These are phyloP conservation scores for Epicauta chinensis DNA, from an alignment of 1,140 invertebrate species.

Conservation along the genomic window DNA sequence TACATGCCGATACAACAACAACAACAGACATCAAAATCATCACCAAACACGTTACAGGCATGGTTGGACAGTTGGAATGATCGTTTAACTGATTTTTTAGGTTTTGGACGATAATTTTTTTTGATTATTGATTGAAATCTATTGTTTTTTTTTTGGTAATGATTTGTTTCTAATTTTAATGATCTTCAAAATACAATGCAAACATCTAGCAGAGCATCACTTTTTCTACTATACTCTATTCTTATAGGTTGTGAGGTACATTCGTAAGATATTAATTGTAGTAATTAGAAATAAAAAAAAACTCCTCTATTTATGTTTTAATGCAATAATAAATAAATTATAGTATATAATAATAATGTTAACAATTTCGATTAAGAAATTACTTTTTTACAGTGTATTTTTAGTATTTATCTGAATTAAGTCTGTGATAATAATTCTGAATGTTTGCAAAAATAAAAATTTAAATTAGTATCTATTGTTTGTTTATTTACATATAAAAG, in stretches of 20 bases:
- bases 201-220: too few species aligned
- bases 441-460: slow-evolving; percentile 4
- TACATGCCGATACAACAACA: slow-evolving; percentile 56
- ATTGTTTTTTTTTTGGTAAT: too few species aligned
- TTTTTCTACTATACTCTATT: too few species aligned
- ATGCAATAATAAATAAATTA: slow-evolving; percentile 13
- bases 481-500: slow-evolving; percentile 12
- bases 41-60: not conserved
- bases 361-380: too few species aligned
- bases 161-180: too few species aligned
- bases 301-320: slow-evolving; percentile 8
- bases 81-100: slow-evolving; percentile 56
- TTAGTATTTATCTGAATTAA: slow-evolving; percentile 31
- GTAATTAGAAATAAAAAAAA: not conserved
- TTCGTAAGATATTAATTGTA: slow-evolving; percentile 13
- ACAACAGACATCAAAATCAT: slow-evolving; percentile 22
- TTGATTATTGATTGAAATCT: not conserved
- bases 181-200: too few species aligned
- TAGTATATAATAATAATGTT: not conserved
- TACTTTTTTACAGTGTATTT: slow-evolving; percentile 17
- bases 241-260: slow-evolving; percentile 12
- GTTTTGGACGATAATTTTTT: slow-evolving; percentile 44
- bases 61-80: slow-evolving; percentile 59
- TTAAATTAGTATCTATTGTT: not conserved
- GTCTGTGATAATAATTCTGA: slow-evolving; percentile 25